phyloP scores from a whole-genome alignment of 2,797 vertebrate species.

The Phrynocephalus vlangalii region DNA sequence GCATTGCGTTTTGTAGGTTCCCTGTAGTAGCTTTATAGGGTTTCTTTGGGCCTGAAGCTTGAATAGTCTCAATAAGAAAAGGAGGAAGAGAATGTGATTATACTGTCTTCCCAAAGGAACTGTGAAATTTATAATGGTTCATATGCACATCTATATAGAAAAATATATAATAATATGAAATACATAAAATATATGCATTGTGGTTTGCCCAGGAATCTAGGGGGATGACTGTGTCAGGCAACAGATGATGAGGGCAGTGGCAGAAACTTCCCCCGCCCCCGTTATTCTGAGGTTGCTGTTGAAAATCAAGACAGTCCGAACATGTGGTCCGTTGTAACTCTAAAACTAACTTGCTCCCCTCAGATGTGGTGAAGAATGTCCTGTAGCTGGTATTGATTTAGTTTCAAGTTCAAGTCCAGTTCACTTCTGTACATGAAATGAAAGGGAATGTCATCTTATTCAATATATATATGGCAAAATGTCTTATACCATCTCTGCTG shows the following conservation, averaged over 20 bases:
- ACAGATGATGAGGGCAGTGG: background rate
- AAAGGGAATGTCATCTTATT: background rate
- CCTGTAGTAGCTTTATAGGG: slow-evolving; percentile 42
- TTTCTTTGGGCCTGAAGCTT: slow-evolving; percentile 51
- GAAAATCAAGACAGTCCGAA: background rate
- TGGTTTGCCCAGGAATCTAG: slow-evolving; percentile 9
- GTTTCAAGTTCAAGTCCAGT: background rate
- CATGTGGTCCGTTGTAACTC: background rate
- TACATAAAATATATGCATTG: background rate
- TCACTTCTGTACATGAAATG: background rate
- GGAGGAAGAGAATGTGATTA: slow-evolving; percentile 45
- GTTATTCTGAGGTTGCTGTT: background rate
- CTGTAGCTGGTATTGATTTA: background rate
- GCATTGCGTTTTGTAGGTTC: slow-evolving; percentile 41
- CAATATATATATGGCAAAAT: background rate
- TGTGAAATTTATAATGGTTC: background rate
- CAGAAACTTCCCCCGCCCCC: background rate
- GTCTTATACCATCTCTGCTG: background rate
- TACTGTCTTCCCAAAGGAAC: background rate
- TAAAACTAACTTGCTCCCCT: background rate
- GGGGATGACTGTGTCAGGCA: background rate
- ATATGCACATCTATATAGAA: background rate
- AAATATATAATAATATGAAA: background rate
- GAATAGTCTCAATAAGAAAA: slow-evolving; percentile 51
- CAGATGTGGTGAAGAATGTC: background rate